Evolutionary conservation across 2,113 vertebrate genomes (phyloP).

Genomic region (Platichthys stellatus): DNA sequence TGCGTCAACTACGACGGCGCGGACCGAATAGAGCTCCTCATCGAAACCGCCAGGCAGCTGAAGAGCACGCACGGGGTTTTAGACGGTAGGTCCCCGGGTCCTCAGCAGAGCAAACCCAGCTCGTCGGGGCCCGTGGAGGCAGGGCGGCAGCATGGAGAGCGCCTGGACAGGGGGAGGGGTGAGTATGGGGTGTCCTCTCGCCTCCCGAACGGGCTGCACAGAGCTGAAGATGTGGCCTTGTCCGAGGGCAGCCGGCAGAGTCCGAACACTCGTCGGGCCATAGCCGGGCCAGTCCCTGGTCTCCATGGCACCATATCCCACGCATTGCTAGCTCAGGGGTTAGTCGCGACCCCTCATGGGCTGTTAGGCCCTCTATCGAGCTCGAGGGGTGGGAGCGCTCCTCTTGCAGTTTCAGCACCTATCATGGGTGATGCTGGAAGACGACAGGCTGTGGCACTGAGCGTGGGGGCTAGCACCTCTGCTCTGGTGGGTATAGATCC

Average conservation of each 20-base stretch:
- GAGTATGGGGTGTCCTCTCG: slow-evolving; percentile 85
- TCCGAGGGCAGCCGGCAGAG: slow-evolving; percentile 86
- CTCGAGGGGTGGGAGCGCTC: slow-evolving; percentile 70
- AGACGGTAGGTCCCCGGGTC: slow-evolving; percentile 89
- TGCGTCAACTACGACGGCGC: slow-evolving; percentile 94
- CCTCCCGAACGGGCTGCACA: slow-evolving; percentile 86
- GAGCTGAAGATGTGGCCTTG: slow-evolving; percentile 80
- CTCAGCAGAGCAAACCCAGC: slow-evolving; percentile 83
- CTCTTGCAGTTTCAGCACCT: slow-evolving; percentile 77
- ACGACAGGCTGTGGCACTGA: slow-evolving; percentile 77
- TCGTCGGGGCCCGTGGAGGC: slow-evolving; percentile 73
- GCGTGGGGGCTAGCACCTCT: slow-evolving; percentile 75
- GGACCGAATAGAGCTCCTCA: slow-evolving; percentile 89
- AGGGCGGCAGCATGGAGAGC: slow-evolving; percentile 79
- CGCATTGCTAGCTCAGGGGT: slow-evolving; percentile 85
- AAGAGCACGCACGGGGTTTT: slow-evolving; percentile 89
- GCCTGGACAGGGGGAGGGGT: slow-evolving; percentile 80
- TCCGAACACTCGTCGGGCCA: slow-evolving; percentile 84
- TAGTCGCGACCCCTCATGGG: slow-evolving; percentile 79
- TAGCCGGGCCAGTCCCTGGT: slow-evolving; percentile 82
- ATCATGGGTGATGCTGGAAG: slow-evolving; percentile 81
- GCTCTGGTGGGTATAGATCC: slow-evolving; percentile 74
- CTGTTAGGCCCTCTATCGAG: slow-evolving; percentile 76
- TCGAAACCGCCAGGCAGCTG: slow-evolving; percentile 89
- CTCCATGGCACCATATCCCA: slow-evolving; percentile 76